Evolutionary conservation across 2,113 vertebrate genomes (phyloP).

Genomic region (Australoheros scitulus): DNA sequence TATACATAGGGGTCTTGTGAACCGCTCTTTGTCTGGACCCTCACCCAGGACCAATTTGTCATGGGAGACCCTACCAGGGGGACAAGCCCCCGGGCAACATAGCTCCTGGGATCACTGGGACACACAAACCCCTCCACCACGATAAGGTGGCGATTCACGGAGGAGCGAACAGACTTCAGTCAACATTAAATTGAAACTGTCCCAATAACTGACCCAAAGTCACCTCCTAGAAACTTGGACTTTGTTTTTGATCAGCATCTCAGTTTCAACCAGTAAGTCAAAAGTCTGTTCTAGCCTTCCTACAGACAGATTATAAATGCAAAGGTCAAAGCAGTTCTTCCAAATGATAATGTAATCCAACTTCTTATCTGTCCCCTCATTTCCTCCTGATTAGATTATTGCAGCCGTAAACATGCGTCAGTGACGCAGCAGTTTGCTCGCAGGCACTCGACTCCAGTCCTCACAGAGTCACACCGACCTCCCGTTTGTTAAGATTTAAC

Average conservation of each 20-base stretch:
- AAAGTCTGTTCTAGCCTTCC: not conserved
- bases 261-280: not conserved
- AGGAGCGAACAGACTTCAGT: not conserved
- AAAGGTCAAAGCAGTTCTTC: conserved; percentile 2
- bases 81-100: too few relatives aligned
- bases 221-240: not conserved
- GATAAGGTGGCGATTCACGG: too few relatives aligned
- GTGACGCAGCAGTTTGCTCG: not conserved
- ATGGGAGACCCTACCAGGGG: too few relatives aligned
- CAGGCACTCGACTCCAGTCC: not conserved
- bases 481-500: not conserved
- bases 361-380: not conserved
- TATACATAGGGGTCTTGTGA: too few relatives aligned
- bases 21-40: too few relatives aligned
- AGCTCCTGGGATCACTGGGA: too few relatives aligned
- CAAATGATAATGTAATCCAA: not conserved
- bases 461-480: not conserved
- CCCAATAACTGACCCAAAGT: not conserved
- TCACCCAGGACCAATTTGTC: too few relatives aligned
- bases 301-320: not conserved
- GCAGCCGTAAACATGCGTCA: not conserved
- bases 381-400: conserved; percentile 9
- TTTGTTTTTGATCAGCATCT: not conserved
- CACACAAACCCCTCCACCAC: too few relatives aligned
- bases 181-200: not conserved